Conservation (phyloP, 1,140 invertebrate species). For the Achroia grisella region DNA sequence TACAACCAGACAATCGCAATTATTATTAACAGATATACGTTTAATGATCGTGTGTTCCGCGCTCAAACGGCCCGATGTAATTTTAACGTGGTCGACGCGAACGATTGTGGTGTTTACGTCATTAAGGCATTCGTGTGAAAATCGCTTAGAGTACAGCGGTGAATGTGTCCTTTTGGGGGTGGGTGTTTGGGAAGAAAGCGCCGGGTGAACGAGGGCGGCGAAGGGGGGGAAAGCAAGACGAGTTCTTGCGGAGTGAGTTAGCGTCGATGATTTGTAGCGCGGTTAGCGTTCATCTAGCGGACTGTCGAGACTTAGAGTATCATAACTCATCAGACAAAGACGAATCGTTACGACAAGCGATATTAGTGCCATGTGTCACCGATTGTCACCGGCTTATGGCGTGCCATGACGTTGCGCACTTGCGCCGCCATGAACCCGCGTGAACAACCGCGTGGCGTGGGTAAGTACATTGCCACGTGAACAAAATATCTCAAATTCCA, state of each 20-base stretch:
- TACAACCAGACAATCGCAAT: constrained; percentile 59
- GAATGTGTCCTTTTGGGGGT: constrained; percentile 27
- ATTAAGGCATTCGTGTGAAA: constrained; percentile 27
- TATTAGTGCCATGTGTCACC: constrained; percentile 19
- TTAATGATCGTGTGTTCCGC: constrained; percentile 45
- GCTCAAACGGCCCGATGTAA: constrained; percentile 25
- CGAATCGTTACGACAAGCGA: constrained; percentile 22
- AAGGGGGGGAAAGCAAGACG: constrained; percentile 7
- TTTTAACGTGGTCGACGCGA: constrained; percentile 19
- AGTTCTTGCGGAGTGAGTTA: constrained; percentile 34
- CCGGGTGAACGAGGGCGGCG: constrained; percentile 8
- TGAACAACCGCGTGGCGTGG: not conserved
- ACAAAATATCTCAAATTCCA: not conserved
- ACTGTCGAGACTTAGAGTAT: constrained; percentile 24
- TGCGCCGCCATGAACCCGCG: not conserved
- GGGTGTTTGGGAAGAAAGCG: constrained; percentile 30
- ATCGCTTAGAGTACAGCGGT: constrained; percentile 17
- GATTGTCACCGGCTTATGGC: not conserved
- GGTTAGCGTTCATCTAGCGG: constrained; percentile 46
- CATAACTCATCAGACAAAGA: constrained; percentile 45
- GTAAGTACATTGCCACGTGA: constrained; percentile 2
- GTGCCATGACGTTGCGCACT: no score
- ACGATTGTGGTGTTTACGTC: constrained; percentile 34
- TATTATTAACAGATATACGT: constrained; percentile 58
- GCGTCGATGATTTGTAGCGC: constrained; percentile 46